Base-by-base conservation (phyloP, 2,113 vertebrate species). In the Epinephelus moara region DNA sequence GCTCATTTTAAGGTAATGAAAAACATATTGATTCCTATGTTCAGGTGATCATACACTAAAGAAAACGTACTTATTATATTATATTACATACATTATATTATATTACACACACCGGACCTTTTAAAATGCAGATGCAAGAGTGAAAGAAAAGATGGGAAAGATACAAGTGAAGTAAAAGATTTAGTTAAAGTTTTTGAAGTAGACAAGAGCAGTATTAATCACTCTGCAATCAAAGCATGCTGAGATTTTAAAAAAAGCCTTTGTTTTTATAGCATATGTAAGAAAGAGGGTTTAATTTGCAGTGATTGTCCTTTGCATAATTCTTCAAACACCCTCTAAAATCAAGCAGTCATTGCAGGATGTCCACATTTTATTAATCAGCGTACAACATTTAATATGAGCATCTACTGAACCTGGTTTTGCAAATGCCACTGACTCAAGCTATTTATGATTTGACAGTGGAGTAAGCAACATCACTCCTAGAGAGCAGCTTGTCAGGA, bases 281-380 rank as follows among this genome's bases (percentile, higher is more conserved):
- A 33, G 27, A 86, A 60, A 57, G 15, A 56, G 14, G 21, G 27
- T 72, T 64, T 66, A 75, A 78, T 80, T 91, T 76, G 75, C 47
- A 18, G 60, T 75, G 79, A 80, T 84, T 78, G 73, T 74, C 49
- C 57, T 45, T 30, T 62, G 69, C 45, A 75, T 52, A 40, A 67
- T 82, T 77, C 57, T 59, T 59, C 55, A 61, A 57, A 55, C 33
- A 9, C 56, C 49, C 52, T 47, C 37, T 52, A 33, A 73, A 85
- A 78, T 85, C 74, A 40, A 6, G 40, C 40, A 49, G 42, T 73
- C 75, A 6, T 69, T 12, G 55, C 57, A 66, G 23, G 62, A 68
- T 55, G 73, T 74, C 49, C 45, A 70, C 63, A 27, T 85, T 69
- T 60, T 27, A 61, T 70, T 63, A 85, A 82, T 82, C 70, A 81